phyloP scores from a whole-genome alignment of 2,113 vertebrate genomes.

The Plestiodon gilberti region DNA sequence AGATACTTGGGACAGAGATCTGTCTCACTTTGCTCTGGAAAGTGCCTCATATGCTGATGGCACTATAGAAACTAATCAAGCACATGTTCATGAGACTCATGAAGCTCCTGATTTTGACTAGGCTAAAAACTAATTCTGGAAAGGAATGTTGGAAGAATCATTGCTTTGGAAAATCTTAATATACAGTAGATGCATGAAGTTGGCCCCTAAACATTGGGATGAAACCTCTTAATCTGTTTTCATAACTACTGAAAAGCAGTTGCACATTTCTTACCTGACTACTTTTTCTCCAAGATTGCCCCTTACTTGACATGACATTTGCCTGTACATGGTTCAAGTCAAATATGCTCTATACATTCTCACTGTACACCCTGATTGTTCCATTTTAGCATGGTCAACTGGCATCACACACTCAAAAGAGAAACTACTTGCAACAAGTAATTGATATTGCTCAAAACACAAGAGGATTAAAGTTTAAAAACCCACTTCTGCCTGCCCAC shows the following conservation, averaged over 20 bases:
- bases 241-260: conserved; percentile 38
- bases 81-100: neutral
- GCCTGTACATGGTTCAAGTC: conserved; percentile 35
- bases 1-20: neutral
- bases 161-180: conserved; percentile 11
- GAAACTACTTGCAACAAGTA: too few species aligned
- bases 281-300: neutral
- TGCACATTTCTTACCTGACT: too few species aligned
- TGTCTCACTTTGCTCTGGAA: neutral
- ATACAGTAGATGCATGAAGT: conserved; percentile 48
- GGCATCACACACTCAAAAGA: too few species aligned
- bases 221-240: conserved; percentile 45
- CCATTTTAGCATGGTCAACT: neutral
- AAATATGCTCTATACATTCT: neutral
- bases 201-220: conserved; percentile 31
- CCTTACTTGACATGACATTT: conserved; percentile 16
- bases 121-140: neutral
- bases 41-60: neutral
- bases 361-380: neutral
- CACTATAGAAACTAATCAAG: neutral
- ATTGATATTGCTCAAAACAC: too few species aligned
- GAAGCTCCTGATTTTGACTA: conserved; percentile 1
- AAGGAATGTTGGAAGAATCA: neutral
- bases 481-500: too few species aligned
- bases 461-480: neutral